phyloP scores from a whole-genome alignment of 1,140 invertebrate species.

The Listronotus bonariensis region DNA sequence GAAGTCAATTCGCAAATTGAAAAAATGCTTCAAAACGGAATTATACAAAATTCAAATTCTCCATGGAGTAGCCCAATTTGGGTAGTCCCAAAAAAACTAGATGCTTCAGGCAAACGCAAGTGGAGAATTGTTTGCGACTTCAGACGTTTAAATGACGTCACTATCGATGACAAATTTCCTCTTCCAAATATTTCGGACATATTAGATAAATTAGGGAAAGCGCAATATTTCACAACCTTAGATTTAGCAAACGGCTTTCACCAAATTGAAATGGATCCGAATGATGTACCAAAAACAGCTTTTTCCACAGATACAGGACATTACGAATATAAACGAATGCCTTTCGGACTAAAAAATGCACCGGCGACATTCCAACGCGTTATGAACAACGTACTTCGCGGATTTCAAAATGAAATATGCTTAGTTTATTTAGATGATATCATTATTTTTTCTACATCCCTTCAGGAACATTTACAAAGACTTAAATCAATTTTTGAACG shows the following conservation, averaged over 20 bases:
- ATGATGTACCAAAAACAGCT: constrained; percentile 53
- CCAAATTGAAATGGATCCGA: constrained; percentile 54
- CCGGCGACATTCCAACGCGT: constrained; percentile 56
- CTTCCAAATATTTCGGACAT: constrained; percentile 57
- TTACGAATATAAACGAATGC: constrained; percentile 52
- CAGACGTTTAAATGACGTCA: constrained; percentile 55
- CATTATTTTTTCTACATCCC: constrained; percentile 35
- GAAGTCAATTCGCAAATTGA: constrained; percentile 33
- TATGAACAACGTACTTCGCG: constrained; percentile 54
- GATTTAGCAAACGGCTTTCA: constrained; percentile 58
- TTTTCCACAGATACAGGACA: constrained; percentile 52
- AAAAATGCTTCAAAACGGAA: too few relatives aligned
- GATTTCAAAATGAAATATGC: constrained; percentile 43
- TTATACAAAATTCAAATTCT: too few relatives aligned
- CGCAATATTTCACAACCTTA: constrained; percentile 53
- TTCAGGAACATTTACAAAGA: too few relatives aligned
- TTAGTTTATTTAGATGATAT: constrained; percentile 38
- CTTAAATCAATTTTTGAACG: constrained; percentile 19
- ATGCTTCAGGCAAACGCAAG: constrained; percentile 15
- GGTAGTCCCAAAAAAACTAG: too few relatives aligned
- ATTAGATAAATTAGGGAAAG: constrained; percentile 51
- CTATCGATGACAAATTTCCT: constrained; percentile 58
- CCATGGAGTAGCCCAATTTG: too few relatives aligned
- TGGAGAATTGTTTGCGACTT: constrained; percentile 55
- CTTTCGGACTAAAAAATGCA: constrained; percentile 56